Evolutionary conservation across 35 echinoderm and acorn worm species (phyloP).

Genomic region (Hemicentrotus pulcherrimus): DNA sequence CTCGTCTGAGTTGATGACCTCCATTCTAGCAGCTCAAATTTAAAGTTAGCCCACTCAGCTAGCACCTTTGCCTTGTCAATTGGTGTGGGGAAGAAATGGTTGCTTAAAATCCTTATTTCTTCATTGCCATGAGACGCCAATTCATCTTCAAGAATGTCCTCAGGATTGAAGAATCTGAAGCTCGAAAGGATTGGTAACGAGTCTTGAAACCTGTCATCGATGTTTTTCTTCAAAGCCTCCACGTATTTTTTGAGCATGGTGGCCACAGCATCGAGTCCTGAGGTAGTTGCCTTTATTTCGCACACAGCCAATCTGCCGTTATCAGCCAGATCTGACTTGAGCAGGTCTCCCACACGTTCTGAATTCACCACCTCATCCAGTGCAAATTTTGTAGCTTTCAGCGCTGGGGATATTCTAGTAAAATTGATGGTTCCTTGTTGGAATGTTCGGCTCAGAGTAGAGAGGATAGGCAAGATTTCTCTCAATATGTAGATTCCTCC

Average conservation of each 20-base stretch:
- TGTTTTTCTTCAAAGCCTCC: conserved; percentile 13
- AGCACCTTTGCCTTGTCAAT: background rate
- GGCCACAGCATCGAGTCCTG: background rate
- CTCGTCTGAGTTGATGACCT: background rate
- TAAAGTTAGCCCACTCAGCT: conserved; percentile 46
- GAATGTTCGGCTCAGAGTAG: background rate
- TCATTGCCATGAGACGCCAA: background rate
- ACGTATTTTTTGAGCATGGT: conserved; percentile 47
- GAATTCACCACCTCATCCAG: background rate
- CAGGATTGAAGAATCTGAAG: background rate
- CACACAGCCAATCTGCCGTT: background rate
- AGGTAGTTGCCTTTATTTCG: background rate
- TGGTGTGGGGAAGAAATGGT: background rate
- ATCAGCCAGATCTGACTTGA: background rate
- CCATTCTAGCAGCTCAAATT: conserved; percentile 54
- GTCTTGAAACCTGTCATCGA: conserved; percentile 48
- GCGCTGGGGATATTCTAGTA: conserved; percentile 5
- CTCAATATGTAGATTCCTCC: conserved; percentile 21
- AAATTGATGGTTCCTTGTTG: conserved; percentile 42
- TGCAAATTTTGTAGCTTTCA: conserved; percentile 21
- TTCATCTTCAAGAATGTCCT: background rate
- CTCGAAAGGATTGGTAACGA: background rate
- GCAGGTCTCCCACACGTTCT: background rate
- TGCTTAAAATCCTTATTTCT: background rate
- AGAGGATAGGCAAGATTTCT: conserved; percentile 32